A percentile compares a stretch with the other conserved stretches of the same genome.
Conservation (phyloP, 2,888 invertebrate genomes). For the Zygogramma bicolorata region DNA sequence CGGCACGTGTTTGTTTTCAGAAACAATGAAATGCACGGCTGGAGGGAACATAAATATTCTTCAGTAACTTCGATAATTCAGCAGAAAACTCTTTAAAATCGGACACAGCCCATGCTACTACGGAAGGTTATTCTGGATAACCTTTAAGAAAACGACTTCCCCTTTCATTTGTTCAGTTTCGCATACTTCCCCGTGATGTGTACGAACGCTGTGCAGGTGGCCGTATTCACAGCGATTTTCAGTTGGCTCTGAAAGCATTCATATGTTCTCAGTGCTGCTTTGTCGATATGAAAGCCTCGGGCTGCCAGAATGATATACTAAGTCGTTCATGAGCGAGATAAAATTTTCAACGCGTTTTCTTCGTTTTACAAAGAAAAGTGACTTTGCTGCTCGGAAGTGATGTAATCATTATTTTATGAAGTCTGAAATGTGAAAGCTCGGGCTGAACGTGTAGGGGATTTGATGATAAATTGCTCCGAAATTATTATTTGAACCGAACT, state of each 20-base stretch:
- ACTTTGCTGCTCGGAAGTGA: background rate
- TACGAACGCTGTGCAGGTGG: slow-evolving; percentile 36
- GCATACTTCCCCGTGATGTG: slow-evolving; percentile 1
- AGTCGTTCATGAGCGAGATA: slow-evolving; percentile 8
- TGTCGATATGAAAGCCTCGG: slow-evolving; percentile 39
- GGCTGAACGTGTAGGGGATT: background rate
- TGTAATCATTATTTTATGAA: slow-evolving; percentile 1
- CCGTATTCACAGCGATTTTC: slow-evolving; percentile 40
- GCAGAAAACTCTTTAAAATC: background rate
- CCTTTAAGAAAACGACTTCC: background rate
- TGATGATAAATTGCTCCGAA: background rate
- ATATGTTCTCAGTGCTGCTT: slow-evolving; percentile 42
- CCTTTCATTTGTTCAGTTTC: slow-evolving; percentile 12
- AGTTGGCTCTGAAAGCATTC: slow-evolving; percentile 48
- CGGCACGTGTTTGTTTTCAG: background rate
- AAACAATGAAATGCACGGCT: too few relatives aligned
- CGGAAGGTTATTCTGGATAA: background rate
- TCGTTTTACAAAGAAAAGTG: slow-evolving; percentile 1
- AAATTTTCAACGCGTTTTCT: background rate
- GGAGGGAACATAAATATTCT: background rate
- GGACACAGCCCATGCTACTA: background rate
- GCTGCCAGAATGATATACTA: slow-evolving; percentile 24
- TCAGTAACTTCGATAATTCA: background rate
- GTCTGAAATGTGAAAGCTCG: background rate
- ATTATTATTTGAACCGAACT: background rate